A percentile compares a stretch with the other conserved stretches of the same genome.
Evolutionary conservation across 2,113 vertebrate species (phyloP).

Genomic region (Anolis carolinensis): DNA sequence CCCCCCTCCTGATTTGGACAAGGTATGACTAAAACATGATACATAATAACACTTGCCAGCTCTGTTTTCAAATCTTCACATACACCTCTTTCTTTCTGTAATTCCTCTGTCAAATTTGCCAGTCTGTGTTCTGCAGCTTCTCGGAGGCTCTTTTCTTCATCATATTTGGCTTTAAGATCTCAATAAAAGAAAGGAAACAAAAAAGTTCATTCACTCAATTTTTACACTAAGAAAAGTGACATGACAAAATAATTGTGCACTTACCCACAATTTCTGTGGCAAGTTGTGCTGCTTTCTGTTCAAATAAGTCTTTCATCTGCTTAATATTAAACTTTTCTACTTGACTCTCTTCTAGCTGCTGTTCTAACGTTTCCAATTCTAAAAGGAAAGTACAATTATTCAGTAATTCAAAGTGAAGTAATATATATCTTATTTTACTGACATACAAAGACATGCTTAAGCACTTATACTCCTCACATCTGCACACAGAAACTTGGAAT

Average conservation of each 20-base stretch:
- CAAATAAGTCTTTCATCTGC: conserved; percentile 99
- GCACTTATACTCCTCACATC: background rate
- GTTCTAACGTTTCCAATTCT: conserved; percentile 85
- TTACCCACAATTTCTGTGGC: conserved; percentile 96
- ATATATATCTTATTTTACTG: conserved; percentile 12
- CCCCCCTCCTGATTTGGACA: background rate
- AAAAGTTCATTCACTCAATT: conserved; percentile 27
- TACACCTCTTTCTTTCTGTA: conserved; percentile 81
- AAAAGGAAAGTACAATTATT: conserved; percentile 62
- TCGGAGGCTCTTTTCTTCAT: conserved; percentile 91
- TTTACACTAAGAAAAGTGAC: conserved; percentile 14
- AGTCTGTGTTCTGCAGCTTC: conserved; percentile 87
- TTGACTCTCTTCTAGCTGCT: conserved; percentile 90
- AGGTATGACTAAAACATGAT: conserved; percentile 28
- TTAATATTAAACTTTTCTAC: conserved; percentile 98
- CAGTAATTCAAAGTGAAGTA: conserved; percentile 23
- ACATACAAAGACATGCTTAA: conserved; percentile 23
- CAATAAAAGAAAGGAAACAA: conserved; percentile 47
- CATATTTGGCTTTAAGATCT: conserved; percentile 95
- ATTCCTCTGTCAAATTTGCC: conserved; percentile 80
- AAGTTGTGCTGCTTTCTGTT: conserved; percentile 97
- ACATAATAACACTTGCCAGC: conserved; percentile 81
- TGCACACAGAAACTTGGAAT: background rate
- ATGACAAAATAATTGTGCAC: conserved; percentile 51
- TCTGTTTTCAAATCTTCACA: conserved; percentile 89